Conservation (phyloP, 2,888 invertebrate genomes). For the Chorisops tibialis region DNA sequence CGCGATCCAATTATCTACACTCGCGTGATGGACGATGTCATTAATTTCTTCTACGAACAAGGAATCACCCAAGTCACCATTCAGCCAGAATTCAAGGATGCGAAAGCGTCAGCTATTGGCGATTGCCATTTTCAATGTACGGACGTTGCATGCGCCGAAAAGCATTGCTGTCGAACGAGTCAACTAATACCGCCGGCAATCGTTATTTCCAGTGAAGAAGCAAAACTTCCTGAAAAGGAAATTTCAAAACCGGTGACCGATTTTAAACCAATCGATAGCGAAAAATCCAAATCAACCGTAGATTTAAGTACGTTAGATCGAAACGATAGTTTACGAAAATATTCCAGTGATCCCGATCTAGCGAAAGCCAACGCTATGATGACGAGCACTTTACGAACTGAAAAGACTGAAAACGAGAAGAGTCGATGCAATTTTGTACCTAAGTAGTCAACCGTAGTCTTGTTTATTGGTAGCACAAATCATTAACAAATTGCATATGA, state of each 20-base stretch:
- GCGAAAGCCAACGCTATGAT: neutral
- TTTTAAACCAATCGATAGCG: neutral
- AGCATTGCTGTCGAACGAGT: slow-evolving; percentile 49
- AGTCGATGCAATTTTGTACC: neutral
- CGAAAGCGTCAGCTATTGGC: slow-evolving; percentile 35
- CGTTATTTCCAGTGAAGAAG: neutral
- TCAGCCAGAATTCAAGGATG: slow-evolving; percentile 73
- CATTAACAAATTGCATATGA: neutral
- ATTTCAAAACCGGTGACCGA: neutral
- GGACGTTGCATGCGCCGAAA: slow-evolving; percentile 48
- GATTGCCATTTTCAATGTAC: slow-evolving; percentile 52
- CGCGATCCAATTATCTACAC: slow-evolving; percentile 61
- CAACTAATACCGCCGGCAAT: neutral
- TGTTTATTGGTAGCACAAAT: neutral
- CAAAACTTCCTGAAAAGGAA: neutral
- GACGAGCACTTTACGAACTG: neutral
- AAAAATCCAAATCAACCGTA: neutral
- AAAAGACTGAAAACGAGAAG: neutral
- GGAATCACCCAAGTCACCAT: slow-evolving; percentile 82
- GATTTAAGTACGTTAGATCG: too few species aligned
- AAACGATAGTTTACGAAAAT: neutral
- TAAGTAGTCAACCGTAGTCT: neutral
- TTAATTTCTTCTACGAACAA: slow-evolving; percentile 71
- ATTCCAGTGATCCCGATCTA: neutral
- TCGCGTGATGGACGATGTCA: slow-evolving; percentile 60